Evolutionary conservation across 2,797 vertebrate genomes (phyloP).

Genomic region (Myotis findleyi): DNA sequence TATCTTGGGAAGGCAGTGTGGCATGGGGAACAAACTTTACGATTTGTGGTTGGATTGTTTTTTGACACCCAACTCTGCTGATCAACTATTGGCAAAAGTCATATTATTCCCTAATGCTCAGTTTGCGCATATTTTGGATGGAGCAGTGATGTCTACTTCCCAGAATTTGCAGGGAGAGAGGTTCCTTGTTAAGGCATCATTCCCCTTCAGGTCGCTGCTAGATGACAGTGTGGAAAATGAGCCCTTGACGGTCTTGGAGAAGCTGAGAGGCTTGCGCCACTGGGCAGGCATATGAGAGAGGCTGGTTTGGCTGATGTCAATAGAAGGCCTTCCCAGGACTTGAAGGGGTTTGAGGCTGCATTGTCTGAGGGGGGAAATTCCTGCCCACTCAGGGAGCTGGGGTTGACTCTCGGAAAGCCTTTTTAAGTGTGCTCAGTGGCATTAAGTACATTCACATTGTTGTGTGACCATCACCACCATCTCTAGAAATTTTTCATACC

Average conservation of each 20-base stretch:
- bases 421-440: not conserved
- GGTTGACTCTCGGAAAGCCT: not conserved
- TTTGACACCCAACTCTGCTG: not conserved
- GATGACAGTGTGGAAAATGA: not conserved
- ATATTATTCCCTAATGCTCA: not conserved
- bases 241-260: not conserved
- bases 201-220: not conserved
- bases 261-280: not conserved
- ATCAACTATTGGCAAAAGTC: not conserved
- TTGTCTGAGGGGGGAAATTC: not conserved
- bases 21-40: not conserved
- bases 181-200: not conserved
- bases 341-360: not conserved
- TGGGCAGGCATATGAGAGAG: not conserved
- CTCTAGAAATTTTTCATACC: not conserved
- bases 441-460: not conserved
- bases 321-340: not conserved
- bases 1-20: not conserved
- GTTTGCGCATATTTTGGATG: not conserved
- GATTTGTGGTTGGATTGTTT: fast-evolving
- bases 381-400: not conserved
- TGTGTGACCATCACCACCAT: not conserved
- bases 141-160: not conserved
- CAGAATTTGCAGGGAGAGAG: not conserved
- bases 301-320: not conserved